phyloP scores from a whole-genome alignment of 2,113 vertebrate genomes.

The Megaceryle torquata region DNA sequence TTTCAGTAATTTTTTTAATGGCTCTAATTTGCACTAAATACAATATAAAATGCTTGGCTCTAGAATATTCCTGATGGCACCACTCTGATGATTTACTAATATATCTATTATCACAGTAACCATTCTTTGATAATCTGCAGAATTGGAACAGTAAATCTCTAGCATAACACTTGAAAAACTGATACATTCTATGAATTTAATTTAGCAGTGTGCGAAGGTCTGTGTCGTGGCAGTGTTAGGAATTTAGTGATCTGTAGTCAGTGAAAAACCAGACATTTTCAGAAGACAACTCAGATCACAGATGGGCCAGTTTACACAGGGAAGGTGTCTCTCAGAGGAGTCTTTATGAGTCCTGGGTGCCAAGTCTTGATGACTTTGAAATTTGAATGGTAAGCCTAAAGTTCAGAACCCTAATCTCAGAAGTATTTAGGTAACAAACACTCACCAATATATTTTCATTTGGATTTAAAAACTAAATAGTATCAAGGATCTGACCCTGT shows the following conservation, averaged over 20 bases:
- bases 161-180: background rate
- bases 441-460: background rate
- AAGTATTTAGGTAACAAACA: background rate
- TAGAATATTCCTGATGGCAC: background rate
- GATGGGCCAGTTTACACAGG: background rate
- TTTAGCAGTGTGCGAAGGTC: background rate
- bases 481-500: background rate
- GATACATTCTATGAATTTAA: background rate
- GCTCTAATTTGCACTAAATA: background rate
- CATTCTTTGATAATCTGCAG: background rate
- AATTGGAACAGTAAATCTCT: slow-evolving; percentile 26
- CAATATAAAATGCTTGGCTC: background rate
- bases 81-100: slow-evolving; percentile 15
- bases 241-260: background rate
- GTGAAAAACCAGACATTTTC: background rate
- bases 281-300: background rate
- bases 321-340: background rate
- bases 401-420: background rate
- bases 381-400: background rate
- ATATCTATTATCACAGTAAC: background rate
- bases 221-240: background rate
- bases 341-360: background rate
- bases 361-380: background rate
- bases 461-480: background rate
- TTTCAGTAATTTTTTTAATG: background rate